Base-by-base conservation (phyloP, 2,797 vertebrate genomes). In the Tenualosa ilisha region DNA sequence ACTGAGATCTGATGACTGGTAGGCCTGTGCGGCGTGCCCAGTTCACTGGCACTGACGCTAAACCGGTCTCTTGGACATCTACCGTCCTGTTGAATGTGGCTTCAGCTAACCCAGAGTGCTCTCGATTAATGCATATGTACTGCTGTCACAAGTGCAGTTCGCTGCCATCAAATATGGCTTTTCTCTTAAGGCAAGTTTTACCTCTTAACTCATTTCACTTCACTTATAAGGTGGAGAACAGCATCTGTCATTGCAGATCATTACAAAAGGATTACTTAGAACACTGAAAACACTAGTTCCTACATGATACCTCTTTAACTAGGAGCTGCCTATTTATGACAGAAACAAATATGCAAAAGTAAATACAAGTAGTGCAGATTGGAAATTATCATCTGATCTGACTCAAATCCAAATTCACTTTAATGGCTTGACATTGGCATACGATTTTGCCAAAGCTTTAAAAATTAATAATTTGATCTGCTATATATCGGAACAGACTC, bases 1-100 rank as follows among this genome's bases (percentile, higher is more conserved):
- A 79, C 72, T 20, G 72, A 46, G 72, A 79, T 79, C 72, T 79
- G 72, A 79, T 79, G 72, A 79, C 72, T 79, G 72, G 72, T 20
- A 79, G 72, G 40, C 72, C 20, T 17, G 40, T 79, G 72, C 15
- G 6, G 40, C 1, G 17, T 79, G 72, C 40, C 72, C 40, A 79
- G 17, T 46, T 79, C 20, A n/a, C 72, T 79, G 68, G 68, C 68
- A 37, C 63, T 7, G 68, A 0, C 37, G 2, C 31, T 20, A 46
- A 79, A 22, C 72, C 37, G 2, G 40, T 43, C 72, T 9, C 72
- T 37, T 79, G 72, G 72, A 79, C 72, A 17, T 79, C 72, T 46
- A 40, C 17, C 0, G 40, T 79, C 72, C 72, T 79, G 72, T 79
- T 79, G 72, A 13, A 43, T 20, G 37, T 17, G 40, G 72, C 40